These are phyloP conservation scores for Ferdinandea cuprea DNA, from an alignment of 2,888 invertebrate genomes.

Conservation along the genomic window DNA sequence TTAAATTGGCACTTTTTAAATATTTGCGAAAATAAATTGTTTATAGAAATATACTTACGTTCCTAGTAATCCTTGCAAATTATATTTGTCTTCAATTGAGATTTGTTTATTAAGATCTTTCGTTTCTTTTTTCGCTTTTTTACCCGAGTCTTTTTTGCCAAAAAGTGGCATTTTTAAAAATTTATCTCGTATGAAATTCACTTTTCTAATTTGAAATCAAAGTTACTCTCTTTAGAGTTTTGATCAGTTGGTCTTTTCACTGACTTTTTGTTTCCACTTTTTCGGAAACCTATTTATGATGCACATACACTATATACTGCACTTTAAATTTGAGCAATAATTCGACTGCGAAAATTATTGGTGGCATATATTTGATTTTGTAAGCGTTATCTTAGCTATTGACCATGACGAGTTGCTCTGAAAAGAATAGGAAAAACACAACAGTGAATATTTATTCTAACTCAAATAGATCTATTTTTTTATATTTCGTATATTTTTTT, in stretches of 20 bases:
- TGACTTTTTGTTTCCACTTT: background rate
- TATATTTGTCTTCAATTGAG: constrained; percentile 95
- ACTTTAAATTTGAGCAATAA: constrained; percentile 1
- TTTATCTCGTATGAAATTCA: constrained; percentile 71
- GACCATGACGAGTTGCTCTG: constrained; percentile 25
- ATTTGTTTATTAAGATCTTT: constrained; percentile 90
- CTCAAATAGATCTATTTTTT: constrained; percentile 2
- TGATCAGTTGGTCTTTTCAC: background rate
- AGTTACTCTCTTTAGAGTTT: constrained; percentile 10
- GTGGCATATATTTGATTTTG: constrained; percentile 7
- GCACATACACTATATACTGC: background rate
- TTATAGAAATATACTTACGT: constrained; percentile 86
- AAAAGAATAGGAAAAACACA: constrained; percentile 12
- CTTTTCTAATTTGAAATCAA: constrained; percentile 53
- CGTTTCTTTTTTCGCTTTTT: constrained; percentile 92
- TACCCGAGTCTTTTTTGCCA: constrained; percentile 94
- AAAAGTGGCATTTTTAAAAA: constrained; percentile 90
- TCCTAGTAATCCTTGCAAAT: constrained; percentile 94
- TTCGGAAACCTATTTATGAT: background rate
- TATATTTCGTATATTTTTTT: constrained; percentile 7
- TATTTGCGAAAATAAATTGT: background rate
- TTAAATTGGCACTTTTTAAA: no score
- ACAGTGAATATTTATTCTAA: background rate
- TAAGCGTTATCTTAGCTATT: background rate
- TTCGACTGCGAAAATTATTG: background rate